These are phyloP conservation scores for Mesocricetus auratus DNA, from an alignment of 2,113 vertebrate species.

Conservation along the genomic window DNA sequence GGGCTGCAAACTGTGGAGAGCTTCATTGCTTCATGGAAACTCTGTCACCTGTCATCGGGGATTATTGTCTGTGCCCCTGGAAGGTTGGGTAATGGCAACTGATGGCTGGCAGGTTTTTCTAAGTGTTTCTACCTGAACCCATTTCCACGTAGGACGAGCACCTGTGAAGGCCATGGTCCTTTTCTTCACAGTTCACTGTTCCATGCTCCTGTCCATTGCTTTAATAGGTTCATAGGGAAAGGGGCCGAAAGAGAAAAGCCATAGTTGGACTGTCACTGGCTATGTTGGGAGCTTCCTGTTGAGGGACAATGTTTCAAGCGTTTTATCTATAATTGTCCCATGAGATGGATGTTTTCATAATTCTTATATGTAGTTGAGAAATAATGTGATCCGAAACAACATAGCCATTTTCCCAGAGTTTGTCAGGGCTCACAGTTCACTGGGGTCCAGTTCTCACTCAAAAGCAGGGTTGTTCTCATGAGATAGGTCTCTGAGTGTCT, in stretches of 20 bases:
- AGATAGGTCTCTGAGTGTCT: background rate
- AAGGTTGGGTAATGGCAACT: background rate
- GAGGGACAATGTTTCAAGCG: background rate
- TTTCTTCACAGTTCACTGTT: background rate
- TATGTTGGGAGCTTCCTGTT: background rate
- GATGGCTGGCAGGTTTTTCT: background rate
- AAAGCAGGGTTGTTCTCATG: background rate
- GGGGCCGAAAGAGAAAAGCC: background rate
- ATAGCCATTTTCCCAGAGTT: too few species aligned
- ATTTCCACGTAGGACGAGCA: background rate
- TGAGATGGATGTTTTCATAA: background rate
- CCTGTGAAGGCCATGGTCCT: background rate
- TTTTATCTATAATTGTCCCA: background rate
- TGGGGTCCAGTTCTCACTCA: background rate
- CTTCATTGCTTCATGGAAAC: background rate
- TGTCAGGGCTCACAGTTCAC: rapidly evolving
- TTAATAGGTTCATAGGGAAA: background rate
- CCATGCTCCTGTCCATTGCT: background rate
- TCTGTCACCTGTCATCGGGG: background rate
- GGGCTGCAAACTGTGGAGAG: background rate
- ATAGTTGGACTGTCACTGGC: background rate
- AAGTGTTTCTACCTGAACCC: background rate
- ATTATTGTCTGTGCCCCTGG: background rate
- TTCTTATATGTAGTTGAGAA: background rate
- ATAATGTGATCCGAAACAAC: background rate